These are phyloP conservation scores for Teinopalpus imperialis DNA, from an alignment of 2,888 invertebrate species.

Conservation along the genomic window DNA sequence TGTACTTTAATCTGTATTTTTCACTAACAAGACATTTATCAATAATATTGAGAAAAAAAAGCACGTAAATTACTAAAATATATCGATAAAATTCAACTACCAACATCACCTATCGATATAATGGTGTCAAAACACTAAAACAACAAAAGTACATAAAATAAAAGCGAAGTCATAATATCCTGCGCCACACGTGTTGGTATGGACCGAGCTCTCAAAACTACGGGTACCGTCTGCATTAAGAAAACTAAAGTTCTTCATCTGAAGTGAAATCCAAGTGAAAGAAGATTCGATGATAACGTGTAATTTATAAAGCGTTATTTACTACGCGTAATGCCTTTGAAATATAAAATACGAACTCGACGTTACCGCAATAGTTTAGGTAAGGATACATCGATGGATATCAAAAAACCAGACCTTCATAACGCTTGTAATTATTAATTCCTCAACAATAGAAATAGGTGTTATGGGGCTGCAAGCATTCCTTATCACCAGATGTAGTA, in stretches of 20 bases:
- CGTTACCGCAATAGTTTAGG: not conserved
- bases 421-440: no score
- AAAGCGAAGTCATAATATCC: constrained; percentile 75
- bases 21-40: no score
- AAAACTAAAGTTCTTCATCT: constrained; percentile 25
- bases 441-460: no score
- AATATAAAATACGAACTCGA: not conserved
- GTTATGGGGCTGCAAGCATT: no score
- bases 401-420: no score
- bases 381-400: not conserved
- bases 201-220: constrained; percentile 31
- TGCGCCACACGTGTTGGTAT: constrained; percentile 55
- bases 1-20: no score
- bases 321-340: not conserved
- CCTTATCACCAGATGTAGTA: no score
- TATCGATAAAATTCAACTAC: constrained; percentile 6
- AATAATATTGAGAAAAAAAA: no score
- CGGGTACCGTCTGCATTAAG: constrained; percentile 26
- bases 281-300: constrained; percentile 8
- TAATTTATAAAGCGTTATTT: constrained; percentile 7
- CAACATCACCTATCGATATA: constrained; percentile 26
- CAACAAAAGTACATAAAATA: constrained; percentile 57
- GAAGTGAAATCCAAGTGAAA: constrained; percentile 6
- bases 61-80: no score
- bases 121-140: constrained; percentile 37